Base-by-base conservation (phyloP, 1,140 invertebrate species). In the Temnothorax curvispinosus region DNA sequence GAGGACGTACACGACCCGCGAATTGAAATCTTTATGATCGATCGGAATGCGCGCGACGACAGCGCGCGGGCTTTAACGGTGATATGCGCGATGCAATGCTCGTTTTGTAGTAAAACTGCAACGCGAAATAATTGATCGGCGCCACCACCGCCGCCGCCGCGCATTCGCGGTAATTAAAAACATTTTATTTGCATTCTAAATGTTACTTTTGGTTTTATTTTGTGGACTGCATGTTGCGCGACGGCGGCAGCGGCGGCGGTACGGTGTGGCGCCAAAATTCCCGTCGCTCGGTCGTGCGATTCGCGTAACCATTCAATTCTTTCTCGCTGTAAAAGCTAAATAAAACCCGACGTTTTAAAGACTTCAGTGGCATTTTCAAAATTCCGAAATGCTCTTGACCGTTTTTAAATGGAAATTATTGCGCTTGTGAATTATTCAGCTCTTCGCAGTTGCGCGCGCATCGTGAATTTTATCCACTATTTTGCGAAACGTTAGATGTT, bases 101-200 rank as follows among this genome's bases (percentile, higher is more conserved):
- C 54, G 69, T 62, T 84, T 75, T 44, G 44, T 41, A 38, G 69
- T 84, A 84, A 75, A 84, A 84, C 54, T 82, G 67, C 38, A 74
- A 74, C 54, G 80, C 69, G 41, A 84, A 74, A 84, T 84, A 84
- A 84, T 84, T 84, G 69, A 84, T 75, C 80, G 80, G 52, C 27
- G 47, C 2, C 62, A 47, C 47, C 62, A 60, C 60, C 32, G 11
- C 18, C 44, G 44, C 44, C 44, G 80, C 41, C 80, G 54, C 11
- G 65, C 65, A 81, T 72, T 81, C 54, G 67, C 69, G 69, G 78
- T 81, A 81, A 81, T 84, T 84, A 84, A 84, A 84, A 84, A 75
- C 41, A 84, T 84, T 84, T 84, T 84, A 84, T 84, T 75, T 84
- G 54, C 80, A 74, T 74, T 74, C 80, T 60, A 50, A 75, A 84